phyloP scores from a whole-genome alignment of 2,888 invertebrate species.

The Ectropis crepuscularia region DNA sequence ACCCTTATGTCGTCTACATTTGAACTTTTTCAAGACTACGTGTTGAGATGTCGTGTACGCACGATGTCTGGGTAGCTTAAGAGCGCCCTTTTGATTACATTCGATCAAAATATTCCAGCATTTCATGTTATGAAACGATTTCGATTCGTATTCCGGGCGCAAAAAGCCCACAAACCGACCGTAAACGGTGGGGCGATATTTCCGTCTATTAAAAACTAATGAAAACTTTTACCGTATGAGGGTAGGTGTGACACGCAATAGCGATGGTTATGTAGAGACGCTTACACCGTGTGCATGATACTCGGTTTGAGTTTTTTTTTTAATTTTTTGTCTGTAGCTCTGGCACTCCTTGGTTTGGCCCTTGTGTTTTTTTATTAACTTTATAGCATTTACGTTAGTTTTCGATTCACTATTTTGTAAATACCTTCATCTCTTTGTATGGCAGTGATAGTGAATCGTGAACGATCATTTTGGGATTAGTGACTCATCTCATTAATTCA shows the following conservation, averaged over 20 bases:
- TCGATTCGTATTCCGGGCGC: constrained; percentile 29
- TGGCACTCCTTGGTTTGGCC: constrained; percentile 84
- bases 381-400: constrained; percentile 50
- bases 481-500: constrained; percentile 53
- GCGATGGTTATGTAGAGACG: constrained; percentile 68
- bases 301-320: constrained; percentile 58
- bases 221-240: constrained; percentile 35
- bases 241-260: constrained; percentile 57
- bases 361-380: constrained; percentile 67
- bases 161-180: constrained; percentile 29
- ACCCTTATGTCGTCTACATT: constrained; percentile 79
- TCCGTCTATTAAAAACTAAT: constrained; percentile 33
- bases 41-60: constrained; percentile 3
- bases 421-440: constrained; percentile 18
- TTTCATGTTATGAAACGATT: constrained; percentile 37
- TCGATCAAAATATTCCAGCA: constrained; percentile 26
- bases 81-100: constrained; percentile 30
- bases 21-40: constrained; percentile 48
- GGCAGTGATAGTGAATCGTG: constrained; percentile 50
- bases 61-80: constrained; percentile 11
- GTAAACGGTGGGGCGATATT: constrained; percentile 12
- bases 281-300: constrained; percentile 76
- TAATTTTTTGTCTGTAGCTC: constrained; percentile 72
- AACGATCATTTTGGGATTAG: constrained; percentile 44
- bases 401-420: constrained; percentile 47